Base-by-base conservation (phyloP, 2,113 vertebrate species). In the Labeo catla region DNA sequence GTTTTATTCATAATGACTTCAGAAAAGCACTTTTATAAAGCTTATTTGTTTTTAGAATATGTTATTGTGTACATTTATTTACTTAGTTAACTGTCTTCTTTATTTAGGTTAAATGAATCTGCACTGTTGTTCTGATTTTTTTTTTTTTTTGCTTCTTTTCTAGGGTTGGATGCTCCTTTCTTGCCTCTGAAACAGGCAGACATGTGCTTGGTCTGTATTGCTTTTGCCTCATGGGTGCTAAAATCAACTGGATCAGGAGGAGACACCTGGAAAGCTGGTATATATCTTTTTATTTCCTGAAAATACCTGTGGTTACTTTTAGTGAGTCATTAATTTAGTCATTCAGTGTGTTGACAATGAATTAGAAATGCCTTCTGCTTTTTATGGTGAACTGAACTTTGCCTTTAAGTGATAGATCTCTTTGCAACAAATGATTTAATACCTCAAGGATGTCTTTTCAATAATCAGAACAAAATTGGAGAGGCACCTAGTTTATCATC, bases 181-280 rank as follows among this genome's bases (percentile, higher is more conserved):
- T 74, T 95, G 81, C 92, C 92, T 8, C 88, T 95, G n/a, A 92
- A 84, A 81, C 94, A 94, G 76, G 93, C 95, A 2, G 97, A 99
- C 87, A 96, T 98, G 96, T 99, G 98, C 89, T 94, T 99, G 47
- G 95, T 97, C 70, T 98, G 98, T 83, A 96, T 99, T 13, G 98
- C 97, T 11, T 98, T 99, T 85, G 97, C 97, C 0, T 98, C 97
- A 1, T 99, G 98, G 98, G 97, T 98, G 0, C 93, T 99, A 89
- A 98, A 96, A 91, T 97, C 97, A 0, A 94, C 96, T 0, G 95
- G 97, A 74, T 95, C 97, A 8, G 94, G 95, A 83, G 96, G 96
- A 3, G 97, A 99, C 10, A 94, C 96, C 79, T 99, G 98, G 98
- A 99, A 99, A 88, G 97, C 97, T 89, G 96, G 98, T 99, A 94